Conservation (phyloP, 2,888 invertebrate species). For the Aleiodes leptofemur region DNA sequence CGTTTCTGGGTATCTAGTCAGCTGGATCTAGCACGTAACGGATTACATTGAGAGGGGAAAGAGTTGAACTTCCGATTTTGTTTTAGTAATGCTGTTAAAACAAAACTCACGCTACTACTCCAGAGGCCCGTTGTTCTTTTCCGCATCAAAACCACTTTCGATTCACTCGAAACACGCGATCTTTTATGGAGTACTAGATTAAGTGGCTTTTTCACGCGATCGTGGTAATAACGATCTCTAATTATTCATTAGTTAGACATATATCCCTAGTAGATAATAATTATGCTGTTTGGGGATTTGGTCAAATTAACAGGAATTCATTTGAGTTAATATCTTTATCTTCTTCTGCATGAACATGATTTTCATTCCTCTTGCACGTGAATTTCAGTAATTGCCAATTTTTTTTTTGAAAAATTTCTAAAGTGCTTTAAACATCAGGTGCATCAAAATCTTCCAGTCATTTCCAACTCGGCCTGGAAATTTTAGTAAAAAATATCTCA, state of each 20-base stretch:
- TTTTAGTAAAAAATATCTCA: no score
- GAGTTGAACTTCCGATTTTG: constrained; percentile 28
- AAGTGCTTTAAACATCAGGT: no score
- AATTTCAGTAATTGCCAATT: no score
- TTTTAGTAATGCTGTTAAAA: constrained; percentile 41
- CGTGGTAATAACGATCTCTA: constrained; percentile 29
- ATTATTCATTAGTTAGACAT: constrained; percentile 14
- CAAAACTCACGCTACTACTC: constrained; percentile 49
- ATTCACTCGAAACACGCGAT: constrained; percentile 48
- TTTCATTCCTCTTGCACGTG: no score
- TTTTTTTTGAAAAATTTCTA: no score
- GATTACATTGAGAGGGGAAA: constrained; percentile 29
- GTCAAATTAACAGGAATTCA: no score
- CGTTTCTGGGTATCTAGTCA: constrained; percentile 14
- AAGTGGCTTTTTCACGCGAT: constrained; percentile 36
- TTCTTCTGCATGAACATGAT: no score
- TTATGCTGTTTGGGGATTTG: neutral
- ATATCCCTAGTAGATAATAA: neutral
- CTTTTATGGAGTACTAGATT: constrained; percentile 34
- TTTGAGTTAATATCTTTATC: no score
- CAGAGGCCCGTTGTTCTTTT: constrained; percentile 28
- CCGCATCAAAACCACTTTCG: constrained; percentile 44
- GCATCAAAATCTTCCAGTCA: no score
- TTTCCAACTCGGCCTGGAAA: no score
- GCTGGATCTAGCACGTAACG: constrained; percentile 2